Conservation (phyloP, 2,888 invertebrate genomes). For the Stenotaenia linearis region DNA sequence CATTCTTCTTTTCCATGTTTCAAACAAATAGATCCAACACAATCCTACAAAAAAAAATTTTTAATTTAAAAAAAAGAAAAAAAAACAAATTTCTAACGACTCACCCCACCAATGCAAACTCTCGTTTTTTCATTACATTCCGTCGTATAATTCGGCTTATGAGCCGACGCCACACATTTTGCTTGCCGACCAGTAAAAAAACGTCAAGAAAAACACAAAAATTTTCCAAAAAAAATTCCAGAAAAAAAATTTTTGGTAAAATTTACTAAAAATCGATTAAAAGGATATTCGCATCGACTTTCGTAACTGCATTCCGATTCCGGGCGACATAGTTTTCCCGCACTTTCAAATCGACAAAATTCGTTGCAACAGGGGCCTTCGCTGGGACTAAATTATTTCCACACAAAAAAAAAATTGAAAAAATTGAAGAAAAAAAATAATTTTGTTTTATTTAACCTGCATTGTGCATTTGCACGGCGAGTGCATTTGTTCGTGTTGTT, state of each 20-base stretch:
- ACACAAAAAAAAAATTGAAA: constrained; percentile 24
- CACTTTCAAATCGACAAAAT: constrained; percentile 61
- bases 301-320: constrained; percentile 75
- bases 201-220: background rate
- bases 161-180: constrained; percentile 54
- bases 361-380: constrained; percentile 94
- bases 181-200: background rate
- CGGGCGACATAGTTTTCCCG: constrained; percentile 42
- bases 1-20: constrained; percentile 93
- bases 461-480: constrained; percentile 67
- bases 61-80: background rate
- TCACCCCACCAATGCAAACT: constrained; percentile 70
- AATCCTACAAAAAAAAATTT: constrained; percentile 54
- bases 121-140: constrained; percentile 87
- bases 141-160: constrained; percentile 71
- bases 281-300: constrained; percentile 67
- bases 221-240: no score
- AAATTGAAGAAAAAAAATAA: constrained; percentile 13
- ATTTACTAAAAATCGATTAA: constrained; percentile 30
- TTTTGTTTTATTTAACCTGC: constrained; percentile 57
- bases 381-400: constrained; percentile 72
- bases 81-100: constrained; percentile 37
- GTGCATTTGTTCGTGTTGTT: constrained; percentile 69
- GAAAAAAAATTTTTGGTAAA: background rate
- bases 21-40: constrained; percentile 90